Percentiles rank a stretch among this genome's conserved stretches.
These are phyloP conservation scores for Papilio dardanus DNA, from an alignment of 1,140 invertebrate genomes.

Conservation along the genomic window DNA sequence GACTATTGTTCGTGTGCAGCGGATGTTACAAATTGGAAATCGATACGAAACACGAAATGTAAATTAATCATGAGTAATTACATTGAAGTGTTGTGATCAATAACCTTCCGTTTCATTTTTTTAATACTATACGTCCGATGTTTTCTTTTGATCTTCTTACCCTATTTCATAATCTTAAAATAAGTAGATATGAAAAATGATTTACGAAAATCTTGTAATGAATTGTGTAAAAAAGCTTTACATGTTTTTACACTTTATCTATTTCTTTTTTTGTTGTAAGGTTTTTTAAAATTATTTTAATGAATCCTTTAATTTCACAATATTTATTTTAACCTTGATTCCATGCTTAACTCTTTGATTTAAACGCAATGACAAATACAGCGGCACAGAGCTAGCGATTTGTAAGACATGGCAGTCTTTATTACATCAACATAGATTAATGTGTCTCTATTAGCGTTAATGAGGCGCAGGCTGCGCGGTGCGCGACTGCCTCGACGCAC, in stretches of 20 bases:
- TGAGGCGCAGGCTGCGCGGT: slow-evolving; percentile 53
- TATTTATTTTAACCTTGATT: no score
- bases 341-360: no score
- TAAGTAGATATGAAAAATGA: no score
- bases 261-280: no score
- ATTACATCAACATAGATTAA: slow-evolving; percentile 60
- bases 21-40: slow-evolving; percentile 8
- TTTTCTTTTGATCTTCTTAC: no score
- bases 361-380: slow-evolving; percentile 16
- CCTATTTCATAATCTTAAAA: no score
- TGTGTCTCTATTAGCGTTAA: slow-evolving; percentile 59
- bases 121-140: no score
- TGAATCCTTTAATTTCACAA: no score
- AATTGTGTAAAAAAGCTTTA: no score
- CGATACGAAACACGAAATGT: not conserved
- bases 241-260: no score
- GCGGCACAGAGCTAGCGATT: slow-evolving; percentile 32
- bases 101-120: not conserved
- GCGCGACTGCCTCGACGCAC: slow-evolving; percentile 51
- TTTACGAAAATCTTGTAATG: no score
- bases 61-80: not conserved
- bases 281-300: no score
- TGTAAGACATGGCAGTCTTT: slow-evolving; percentile 45
- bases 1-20: not conserved
- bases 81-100: not conserved